Conservation (phyloP, 2,888 invertebrate species). For the Lamellibrachia satsuma region DNA sequence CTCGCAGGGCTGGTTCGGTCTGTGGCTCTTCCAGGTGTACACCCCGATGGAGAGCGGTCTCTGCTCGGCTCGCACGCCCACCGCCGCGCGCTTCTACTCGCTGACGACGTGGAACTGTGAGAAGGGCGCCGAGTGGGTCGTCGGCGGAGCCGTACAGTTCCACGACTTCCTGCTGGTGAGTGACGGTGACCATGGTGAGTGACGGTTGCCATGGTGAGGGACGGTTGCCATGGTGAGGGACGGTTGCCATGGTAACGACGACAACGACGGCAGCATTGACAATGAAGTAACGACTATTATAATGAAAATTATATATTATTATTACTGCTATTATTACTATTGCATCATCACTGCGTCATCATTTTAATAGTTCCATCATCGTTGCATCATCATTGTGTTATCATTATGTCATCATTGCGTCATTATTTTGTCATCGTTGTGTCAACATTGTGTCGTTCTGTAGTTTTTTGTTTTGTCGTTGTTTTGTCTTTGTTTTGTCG, state of each 20-base stretch:
- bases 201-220: conserved; percentile 25
- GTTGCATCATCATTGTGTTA: no score
- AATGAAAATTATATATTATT: neutral
- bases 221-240: conserved; percentile 23
- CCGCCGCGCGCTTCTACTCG: conserved; percentile 39
- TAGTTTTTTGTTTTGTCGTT: neutral
- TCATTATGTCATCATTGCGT: no score
- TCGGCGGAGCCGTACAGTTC: conserved; percentile 44
- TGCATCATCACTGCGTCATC: no score
- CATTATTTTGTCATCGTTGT: no score
- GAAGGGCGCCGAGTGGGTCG: conserved; percentile 48
- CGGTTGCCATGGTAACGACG: neutral
- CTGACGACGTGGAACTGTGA: conserved; percentile 47
- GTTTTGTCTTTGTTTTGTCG: neutral
- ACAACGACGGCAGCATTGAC: neutral
- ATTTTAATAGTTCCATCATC: no score
- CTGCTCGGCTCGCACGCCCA: conserved; percentile 28
- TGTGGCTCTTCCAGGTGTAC: conserved; percentile 46
- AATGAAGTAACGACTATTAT: neutral
- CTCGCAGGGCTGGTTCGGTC: conserved; percentile 47
- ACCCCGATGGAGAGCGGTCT: conserved; percentile 39
- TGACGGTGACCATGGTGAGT: conserved; percentile 24
- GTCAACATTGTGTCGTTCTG: no score
- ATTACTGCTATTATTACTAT: neutral
- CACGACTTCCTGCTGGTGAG: conserved; percentile 38